A percentile compares a stretch with the other conserved stretches of the same genome.
phyloP scores from a whole-genome alignment of 2,113 vertebrate genomes.

The Muscicapa adusta region DNA sequence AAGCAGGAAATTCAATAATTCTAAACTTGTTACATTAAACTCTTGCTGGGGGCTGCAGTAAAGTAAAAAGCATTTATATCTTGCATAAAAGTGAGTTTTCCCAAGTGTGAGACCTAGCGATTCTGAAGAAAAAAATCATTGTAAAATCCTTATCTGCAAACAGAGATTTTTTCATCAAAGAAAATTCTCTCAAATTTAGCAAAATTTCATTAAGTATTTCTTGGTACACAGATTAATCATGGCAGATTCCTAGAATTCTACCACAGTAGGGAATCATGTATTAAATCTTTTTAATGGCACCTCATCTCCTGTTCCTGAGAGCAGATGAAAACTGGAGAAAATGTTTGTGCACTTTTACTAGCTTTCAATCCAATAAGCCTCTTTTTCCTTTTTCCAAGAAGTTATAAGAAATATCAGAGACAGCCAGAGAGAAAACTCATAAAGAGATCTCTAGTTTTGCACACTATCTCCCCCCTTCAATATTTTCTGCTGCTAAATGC shows the following conservation, averaged over 20 bases:
- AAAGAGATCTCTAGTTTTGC: neutral
- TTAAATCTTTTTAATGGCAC: neutral
- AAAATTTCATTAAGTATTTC: neutral
- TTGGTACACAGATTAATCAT: neutral
- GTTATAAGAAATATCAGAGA: neutral
- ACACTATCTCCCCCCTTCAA: accelerated
- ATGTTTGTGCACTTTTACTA: neutral
- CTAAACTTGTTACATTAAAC: neutral
- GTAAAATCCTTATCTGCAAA: neutral
- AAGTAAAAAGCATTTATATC: neutral
- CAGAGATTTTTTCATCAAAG: neutral
- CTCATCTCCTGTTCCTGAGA: neutral
- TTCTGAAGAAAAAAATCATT: neutral
- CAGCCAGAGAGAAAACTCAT: neutral
- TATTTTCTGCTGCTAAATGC: neutral
- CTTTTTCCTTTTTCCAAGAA: neutral
- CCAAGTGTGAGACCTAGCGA: neutral
- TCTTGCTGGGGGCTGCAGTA: neutral
- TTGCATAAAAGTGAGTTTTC: neutral
- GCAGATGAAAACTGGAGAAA: neutral
- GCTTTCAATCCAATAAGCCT: neutral
- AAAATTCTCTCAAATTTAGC: neutral
- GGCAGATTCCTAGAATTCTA: neutral
- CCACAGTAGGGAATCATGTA: neutral
- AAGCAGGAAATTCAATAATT: neutral